Conservation (phyloP, 2,888 invertebrate genomes). For the Plebejus melissa region DNA sequence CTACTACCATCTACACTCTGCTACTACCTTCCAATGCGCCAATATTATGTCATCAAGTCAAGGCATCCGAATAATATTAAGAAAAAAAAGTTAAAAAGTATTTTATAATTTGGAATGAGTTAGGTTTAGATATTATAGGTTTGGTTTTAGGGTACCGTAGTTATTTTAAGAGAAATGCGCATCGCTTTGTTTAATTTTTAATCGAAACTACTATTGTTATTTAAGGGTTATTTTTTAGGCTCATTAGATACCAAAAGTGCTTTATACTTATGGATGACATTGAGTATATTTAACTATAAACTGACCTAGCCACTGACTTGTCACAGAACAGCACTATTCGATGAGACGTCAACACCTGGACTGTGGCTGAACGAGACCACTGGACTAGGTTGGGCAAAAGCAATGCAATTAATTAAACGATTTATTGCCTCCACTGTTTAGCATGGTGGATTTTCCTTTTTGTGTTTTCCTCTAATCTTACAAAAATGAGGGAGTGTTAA, state of each 20-base stretch:
- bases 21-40: too few relatives aligned
- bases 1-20: too few relatives aligned
- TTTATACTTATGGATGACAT: not conserved
- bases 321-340: constrained; percentile 36
- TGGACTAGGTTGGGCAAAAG: constrained; percentile 49
- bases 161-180: too few relatives aligned
- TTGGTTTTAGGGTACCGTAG: too few relatives aligned
- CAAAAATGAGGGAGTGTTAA: constrained; percentile 9
- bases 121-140: too few relatives aligned
- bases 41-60: too few relatives aligned
- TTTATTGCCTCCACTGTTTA: constrained; percentile 47
- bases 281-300: not conserved
- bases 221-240: not conserved
- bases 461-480: constrained; percentile 25
- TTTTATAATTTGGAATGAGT: too few relatives aligned
- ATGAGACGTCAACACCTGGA: constrained; percentile 45
- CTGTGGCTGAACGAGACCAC: constrained; percentile 45
- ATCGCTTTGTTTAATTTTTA: too few relatives aligned
- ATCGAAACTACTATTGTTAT: not conserved
- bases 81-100: too few relatives aligned
- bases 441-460: constrained; percentile 35
- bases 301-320: constrained; percentile 22
- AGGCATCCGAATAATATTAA: too few relatives aligned
- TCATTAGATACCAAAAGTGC: not conserved
- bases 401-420: constrained; percentile 47